These are phyloP conservation scores for Plotosus lineatus DNA, from an alignment of 2,113 vertebrate genomes.

Conservation along the genomic window DNA sequence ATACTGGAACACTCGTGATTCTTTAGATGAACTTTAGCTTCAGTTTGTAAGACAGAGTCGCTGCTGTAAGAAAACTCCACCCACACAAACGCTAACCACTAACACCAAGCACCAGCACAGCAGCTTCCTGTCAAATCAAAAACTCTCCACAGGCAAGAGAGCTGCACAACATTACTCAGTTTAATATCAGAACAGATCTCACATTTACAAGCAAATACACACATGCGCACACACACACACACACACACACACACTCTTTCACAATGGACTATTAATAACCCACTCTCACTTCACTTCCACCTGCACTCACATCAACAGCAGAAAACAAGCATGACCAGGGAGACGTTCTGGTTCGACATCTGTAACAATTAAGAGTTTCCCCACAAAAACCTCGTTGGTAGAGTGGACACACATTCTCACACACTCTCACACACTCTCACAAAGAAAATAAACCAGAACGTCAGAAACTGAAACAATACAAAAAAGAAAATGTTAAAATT, in stretches of 20 bases:
- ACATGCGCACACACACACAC: not conserved
- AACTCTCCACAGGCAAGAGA: not conserved
- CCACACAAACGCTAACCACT: not conserved
- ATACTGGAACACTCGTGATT: not conserved
- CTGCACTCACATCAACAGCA: not conserved
- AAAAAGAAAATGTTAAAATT: too few relatives aligned
- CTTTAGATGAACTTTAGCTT: not conserved
- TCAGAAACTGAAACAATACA: too few relatives aligned
- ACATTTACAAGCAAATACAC: not conserved
- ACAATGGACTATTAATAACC: slow-evolving; percentile 27
- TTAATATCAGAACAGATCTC: not conserved
- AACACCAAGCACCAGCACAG: not conserved
- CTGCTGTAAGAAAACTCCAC: not conserved
- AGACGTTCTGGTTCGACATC: too few relatives aligned
- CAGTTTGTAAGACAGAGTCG: not conserved
- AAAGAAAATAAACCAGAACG: too few relatives aligned
- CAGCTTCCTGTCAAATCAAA: slow-evolving; percentile 22
- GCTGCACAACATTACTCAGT: not conserved
- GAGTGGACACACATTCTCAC: not conserved
- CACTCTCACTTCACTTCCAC: slow-evolving; percentile 46
- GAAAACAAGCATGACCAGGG: slow-evolving; percentile 6
- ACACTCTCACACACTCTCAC: not conserved
- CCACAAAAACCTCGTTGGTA: not conserved
- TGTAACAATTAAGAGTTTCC: not conserved
- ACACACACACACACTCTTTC: not conserved